Base-by-base conservation (phyloP, 2,113 vertebrate genomes). In the Podocnemis expansa region DNA sequence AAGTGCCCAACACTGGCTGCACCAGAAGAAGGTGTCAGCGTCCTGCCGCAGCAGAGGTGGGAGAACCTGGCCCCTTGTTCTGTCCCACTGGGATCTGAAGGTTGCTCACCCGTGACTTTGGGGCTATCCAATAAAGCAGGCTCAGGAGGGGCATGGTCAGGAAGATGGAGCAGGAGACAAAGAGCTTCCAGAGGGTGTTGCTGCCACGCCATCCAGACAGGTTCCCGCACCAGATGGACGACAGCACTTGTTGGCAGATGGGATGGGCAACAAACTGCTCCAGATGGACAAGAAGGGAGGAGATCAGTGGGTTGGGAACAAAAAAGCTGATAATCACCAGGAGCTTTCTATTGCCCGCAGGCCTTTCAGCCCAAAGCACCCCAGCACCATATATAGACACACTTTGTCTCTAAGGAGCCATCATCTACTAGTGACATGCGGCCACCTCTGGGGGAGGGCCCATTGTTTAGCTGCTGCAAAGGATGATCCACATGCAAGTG, bases 171-270 rank as follows among this genome's bases (percentile, higher is more conserved):
- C 99, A 87, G 45, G 99, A 98, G 21, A 99, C 94, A 13, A 99
- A 97, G 45, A 99, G 95, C 96, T 99, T 99, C 98, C 98, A 99
- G 91, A 96, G 89, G 2, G 97, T 99, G 89, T 97, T 98, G 96
- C 99, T 99, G 91, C 99, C 99, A 87, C 98, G 97, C 99, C 99
- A 99, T 43, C 99, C 98, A 1, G 98, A 96, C 80, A 99, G 96
- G 84, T 97, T 98, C 52, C 99, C 98, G 80, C 98, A 99, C 99
- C 99, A 99, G 97, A 99, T 99, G 29, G 99, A 99, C 4, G 99
- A 99, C 56, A 99, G 97, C 51, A 99, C 99, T 97, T 99, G 99
- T 96, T 99, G 99, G 96, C 99, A 99, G 96, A 99, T 99, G 29
- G 99, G 99, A 70, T 99, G 99, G 1, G 99, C 99, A 95, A 99